These are phyloP conservation scores for Anoplolepis gracilipes DNA, from an alignment of 1,140 invertebrate species.

Conservation along the genomic window DNA sequence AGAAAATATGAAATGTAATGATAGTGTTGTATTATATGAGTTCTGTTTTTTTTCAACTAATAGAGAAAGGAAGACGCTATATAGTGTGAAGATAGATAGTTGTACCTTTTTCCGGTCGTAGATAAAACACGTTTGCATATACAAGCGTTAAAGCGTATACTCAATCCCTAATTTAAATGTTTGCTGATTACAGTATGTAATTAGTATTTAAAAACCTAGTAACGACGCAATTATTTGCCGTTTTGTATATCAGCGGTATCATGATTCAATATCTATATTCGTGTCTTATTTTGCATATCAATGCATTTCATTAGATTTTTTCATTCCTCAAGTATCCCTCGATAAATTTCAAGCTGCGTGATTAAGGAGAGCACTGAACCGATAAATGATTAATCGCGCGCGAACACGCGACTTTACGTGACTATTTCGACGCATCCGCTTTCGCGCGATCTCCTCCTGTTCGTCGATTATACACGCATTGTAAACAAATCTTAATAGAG, in stretches of 20 bases:
- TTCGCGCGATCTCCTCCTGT: neutral
- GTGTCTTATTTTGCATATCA: conserved; percentile 49
- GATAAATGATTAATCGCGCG: conserved; percentile 47
- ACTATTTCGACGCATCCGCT: conserved; percentile 22
- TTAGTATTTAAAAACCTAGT: conserved; percentile 50
- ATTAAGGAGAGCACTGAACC: conserved; percentile 37
- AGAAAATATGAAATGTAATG: neutral
- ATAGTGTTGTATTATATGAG: neutral
- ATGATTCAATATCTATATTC: conserved; percentile 35
- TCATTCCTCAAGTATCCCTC: conserved; percentile 4
- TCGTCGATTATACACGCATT: neutral
- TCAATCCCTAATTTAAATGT: conserved; percentile 33
- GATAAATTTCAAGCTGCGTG: conserved; percentile 42
- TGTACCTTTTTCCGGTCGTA: conserved; percentile 16
- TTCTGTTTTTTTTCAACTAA: neutral
- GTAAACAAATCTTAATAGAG: conserved; percentile 35
- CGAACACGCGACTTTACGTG: conserved; percentile 51
- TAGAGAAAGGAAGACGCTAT: neutral
- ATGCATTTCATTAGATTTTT: conserved; percentile 54
- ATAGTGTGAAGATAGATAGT: neutral
- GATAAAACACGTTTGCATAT: conserved; percentile 39
- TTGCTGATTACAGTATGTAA: conserved; percentile 46
- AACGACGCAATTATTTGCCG: conserved; percentile 45
- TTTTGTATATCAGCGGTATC: neutral
- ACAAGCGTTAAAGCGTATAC: neutral